Evolutionary conservation across 2,113 vertebrate genomes (phyloP).

Genomic region (Pungitius pungitius): DNA sequence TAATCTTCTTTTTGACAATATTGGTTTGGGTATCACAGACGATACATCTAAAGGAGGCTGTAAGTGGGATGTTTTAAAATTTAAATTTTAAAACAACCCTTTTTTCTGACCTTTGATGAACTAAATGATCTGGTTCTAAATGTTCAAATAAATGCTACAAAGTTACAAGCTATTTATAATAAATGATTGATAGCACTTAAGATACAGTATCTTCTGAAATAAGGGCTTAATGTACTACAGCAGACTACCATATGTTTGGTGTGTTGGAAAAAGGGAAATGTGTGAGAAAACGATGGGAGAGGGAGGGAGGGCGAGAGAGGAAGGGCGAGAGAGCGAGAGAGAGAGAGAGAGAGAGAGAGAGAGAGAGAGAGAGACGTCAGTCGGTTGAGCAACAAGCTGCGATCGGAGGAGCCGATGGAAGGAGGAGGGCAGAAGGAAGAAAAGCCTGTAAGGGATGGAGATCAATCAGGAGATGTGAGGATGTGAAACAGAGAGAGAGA

Average conservation of each 20-base stretch:
- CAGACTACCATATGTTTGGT: conserved; percentile 32
- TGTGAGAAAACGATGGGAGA: conserved; percentile 26
- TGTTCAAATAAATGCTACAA: neutral
- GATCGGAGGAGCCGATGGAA: conserved; percentile 37
- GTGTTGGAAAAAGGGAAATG: conserved; percentile 45
- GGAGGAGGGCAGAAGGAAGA: conserved; percentile 26
- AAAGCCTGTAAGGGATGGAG: conserved; percentile 41
- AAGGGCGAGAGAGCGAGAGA: conserved; percentile 5
- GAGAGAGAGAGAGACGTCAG: conserved; percentile 11
- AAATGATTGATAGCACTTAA: neutral
- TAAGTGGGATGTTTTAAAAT: too few relatives aligned
- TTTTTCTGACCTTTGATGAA: neutral
- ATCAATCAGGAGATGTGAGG: conserved; percentile 48
- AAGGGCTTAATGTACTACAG: neutral
- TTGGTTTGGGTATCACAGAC: neutral
- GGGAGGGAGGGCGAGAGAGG: conserved; percentile 10
- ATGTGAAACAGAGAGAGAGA: conserved; percentile 32
- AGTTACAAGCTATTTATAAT: neutral
- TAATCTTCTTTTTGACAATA: conserved; percentile 4
- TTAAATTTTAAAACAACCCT: too few relatives aligned
- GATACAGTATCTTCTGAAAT: neutral
- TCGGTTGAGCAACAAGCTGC: conserved; percentile 59
- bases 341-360: conserved; percentile 11
- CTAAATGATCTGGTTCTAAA: neutral
- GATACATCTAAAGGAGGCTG: too few relatives aligned